Conservation (phyloP, 2,888 invertebrate genomes). For the Synanthedon vespiformis region DNA sequence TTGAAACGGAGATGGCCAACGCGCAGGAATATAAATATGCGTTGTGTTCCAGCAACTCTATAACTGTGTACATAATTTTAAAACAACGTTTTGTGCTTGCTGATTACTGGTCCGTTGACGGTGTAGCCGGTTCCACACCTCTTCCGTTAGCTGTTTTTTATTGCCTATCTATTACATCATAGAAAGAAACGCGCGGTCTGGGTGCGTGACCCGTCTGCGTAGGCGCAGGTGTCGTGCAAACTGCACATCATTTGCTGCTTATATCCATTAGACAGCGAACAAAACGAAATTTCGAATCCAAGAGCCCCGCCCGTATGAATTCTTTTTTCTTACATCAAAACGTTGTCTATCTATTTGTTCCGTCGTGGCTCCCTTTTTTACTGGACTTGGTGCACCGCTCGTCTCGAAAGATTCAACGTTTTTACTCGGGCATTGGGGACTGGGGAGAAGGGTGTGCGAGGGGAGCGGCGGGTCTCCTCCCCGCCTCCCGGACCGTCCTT, state of each 20-base stretch:
- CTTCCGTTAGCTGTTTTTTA: slow-evolving; percentile 54
- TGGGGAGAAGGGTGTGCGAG: slow-evolving; percentile 26
- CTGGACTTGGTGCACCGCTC: slow-evolving; percentile 46
- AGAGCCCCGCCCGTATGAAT: slow-evolving; percentile 51
- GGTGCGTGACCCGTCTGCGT: slow-evolving; percentile 50
- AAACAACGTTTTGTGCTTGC: slow-evolving; percentile 27
- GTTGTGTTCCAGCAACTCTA: neutral
- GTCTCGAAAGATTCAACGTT: slow-evolving; percentile 58
- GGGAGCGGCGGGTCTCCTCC: slow-evolving; percentile 43
- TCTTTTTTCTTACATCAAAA: slow-evolving; percentile 36
- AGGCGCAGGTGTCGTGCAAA: slow-evolving; percentile 63
- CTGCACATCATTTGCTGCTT: slow-evolving; percentile 33
- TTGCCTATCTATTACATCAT: slow-evolving; percentile 52
- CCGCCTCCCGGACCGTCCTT: slow-evolving; percentile 62
- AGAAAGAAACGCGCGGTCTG: slow-evolving; percentile 33
- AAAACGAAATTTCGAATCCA: slow-evolving; percentile 41
- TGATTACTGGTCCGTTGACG: slow-evolving; percentile 35
- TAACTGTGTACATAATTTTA: slow-evolving; percentile 23
- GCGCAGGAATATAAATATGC: slow-evolving; percentile 28
- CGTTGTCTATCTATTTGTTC: slow-evolving; percentile 69
- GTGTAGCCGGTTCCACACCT: slow-evolving; percentile 45
- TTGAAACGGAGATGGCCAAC: slow-evolving; percentile 25
- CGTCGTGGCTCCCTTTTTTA: slow-evolving; percentile 63
- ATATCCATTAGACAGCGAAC: slow-evolving; percentile 23
- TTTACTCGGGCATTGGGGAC: slow-evolving; percentile 37